These are phyloP conservation scores for Tenrec ecaudatus DNA, from an alignment of 2,113 vertebrate genomes.

Conservation along the genomic window DNA sequence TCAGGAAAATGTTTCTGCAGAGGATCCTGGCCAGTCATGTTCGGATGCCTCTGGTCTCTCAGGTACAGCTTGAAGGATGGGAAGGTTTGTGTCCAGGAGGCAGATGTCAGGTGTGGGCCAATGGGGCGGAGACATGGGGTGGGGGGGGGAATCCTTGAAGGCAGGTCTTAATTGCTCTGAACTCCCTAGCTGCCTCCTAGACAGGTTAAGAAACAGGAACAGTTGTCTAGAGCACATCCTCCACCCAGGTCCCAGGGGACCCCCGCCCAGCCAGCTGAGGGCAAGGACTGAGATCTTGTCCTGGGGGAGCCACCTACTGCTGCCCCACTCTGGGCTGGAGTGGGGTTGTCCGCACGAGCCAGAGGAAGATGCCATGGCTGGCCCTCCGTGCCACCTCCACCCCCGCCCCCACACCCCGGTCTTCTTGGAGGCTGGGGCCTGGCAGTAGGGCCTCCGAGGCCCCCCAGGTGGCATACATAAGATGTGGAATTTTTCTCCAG, in stretches of 20 bases:
- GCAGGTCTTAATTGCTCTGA: not conserved
- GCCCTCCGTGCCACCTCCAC: rapidly evolving
- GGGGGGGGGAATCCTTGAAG: not conserved
- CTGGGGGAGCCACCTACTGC: not conserved
- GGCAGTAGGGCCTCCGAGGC: not conserved
- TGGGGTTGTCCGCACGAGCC: not conserved
- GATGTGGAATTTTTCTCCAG: conserved; percentile 59
- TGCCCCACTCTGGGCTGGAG: not conserved
- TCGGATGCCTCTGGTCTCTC: not conserved
- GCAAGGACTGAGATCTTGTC: not conserved
- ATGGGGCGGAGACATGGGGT: not conserved
- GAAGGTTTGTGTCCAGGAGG: not conserved
- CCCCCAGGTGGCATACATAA: conserved; percentile 66
- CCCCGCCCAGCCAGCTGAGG: not conserved
- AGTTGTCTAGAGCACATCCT: not conserved
- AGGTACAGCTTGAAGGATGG: not conserved
- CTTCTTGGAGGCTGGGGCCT: not conserved
- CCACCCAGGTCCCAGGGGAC: not conserved
- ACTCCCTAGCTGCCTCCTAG: not conserved
- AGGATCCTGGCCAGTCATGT: not conserved
- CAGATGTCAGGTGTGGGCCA: not conserved
- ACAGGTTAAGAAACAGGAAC: not conserved
- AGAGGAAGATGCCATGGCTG: too few relatives aligned
- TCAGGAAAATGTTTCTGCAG: not conserved
- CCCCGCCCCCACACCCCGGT: rapidly evolving